Evolutionary conservation across 2,888 invertebrate genomes (phyloP).

Genomic region (Endotricha flammealis): DNA sequence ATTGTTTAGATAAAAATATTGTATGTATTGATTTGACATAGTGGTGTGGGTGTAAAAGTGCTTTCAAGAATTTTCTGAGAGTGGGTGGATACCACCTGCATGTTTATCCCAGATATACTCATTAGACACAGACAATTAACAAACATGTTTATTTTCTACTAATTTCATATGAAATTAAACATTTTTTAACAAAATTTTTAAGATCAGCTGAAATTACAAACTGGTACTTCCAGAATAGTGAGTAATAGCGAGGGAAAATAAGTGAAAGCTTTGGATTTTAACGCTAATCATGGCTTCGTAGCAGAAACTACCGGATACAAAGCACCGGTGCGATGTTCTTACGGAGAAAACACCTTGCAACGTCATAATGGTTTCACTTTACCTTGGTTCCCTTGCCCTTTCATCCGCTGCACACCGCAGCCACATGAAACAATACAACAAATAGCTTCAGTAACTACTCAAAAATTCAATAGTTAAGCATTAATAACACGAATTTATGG

Average conservation of each 20-base stretch:
- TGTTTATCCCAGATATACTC: too few relatives aligned
- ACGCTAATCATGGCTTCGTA: conserved; percentile 40
- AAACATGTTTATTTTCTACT: too few relatives aligned
- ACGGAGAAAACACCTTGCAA: conserved; percentile 68
- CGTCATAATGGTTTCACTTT: conserved; percentile 68
- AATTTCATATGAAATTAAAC: too few relatives aligned
- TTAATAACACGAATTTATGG: conserved; percentile 40
- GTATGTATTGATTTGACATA: neutral
- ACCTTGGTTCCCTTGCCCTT: conserved; percentile 92
- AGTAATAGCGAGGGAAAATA: conserved; percentile 30
- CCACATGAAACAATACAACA: conserved; percentile 78
- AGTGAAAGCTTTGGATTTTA: conserved; percentile 43
- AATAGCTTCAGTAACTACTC: conserved; percentile 37
- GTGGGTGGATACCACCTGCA: neutral
- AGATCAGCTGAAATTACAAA: too few relatives aligned
- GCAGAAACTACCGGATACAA: conserved; percentile 43
- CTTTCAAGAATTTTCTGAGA: neutral
- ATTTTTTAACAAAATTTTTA: too few relatives aligned
- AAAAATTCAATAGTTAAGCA: conserved; percentile 24
- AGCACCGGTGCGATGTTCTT: conserved; percentile 61
- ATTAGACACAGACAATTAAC: too few relatives aligned
- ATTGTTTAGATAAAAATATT: too few relatives aligned
- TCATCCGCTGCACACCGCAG: conserved; percentile 83
- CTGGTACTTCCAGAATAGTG: too few relatives aligned
- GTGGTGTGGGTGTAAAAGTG: neutral